phyloP scores from a whole-genome alignment of 2,888 invertebrate species.

The Macrophya alboannulata region DNA sequence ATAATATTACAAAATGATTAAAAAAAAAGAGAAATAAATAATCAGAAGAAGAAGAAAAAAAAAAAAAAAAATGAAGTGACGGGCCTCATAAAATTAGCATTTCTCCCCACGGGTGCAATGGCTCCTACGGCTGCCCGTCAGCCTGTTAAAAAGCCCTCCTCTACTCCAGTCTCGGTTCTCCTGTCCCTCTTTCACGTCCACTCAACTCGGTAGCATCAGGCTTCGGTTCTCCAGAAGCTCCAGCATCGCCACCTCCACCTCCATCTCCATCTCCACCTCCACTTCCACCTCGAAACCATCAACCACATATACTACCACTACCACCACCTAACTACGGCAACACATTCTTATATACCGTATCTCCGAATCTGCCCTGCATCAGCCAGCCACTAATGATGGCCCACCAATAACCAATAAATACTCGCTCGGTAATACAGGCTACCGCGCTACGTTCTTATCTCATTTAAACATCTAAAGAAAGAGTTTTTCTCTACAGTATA shows the following conservation, averaged over 20 bases:
- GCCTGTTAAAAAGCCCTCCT: slow-evolving; percentile 64
- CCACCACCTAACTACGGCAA: not conserved
- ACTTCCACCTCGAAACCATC: slow-evolving; percentile 1
- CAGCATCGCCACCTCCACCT: slow-evolving; percentile 37
- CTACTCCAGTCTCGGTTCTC: not conserved
- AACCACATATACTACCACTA: not conserved
- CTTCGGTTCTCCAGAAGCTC: slow-evolving; percentile 32
- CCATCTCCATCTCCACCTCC: not conserved
- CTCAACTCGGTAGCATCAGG: slow-evolving; percentile 54
- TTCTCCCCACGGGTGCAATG: slow-evolving; percentile 71
- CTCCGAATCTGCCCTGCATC: slow-evolving; percentile 72
- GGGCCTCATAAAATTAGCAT: slow-evolving; percentile 70
- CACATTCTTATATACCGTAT: slow-evolving; percentile 64
- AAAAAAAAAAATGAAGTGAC: slow-evolving; percentile 3
- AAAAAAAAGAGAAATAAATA: slow-evolving; percentile 57
- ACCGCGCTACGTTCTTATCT: slow-evolving; percentile 76
- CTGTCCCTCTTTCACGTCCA: slow-evolving; percentile 49
- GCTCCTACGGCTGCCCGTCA: slow-evolving; percentile 66
- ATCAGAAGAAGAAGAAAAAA: slow-evolving; percentile 10
- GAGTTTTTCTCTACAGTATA: slow-evolving; percentile 59
- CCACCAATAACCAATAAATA: slow-evolving; percentile 78
- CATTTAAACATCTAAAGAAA: slow-evolving; percentile 68
- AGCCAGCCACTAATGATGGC: slow-evolving; percentile 78
- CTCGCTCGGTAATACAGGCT: slow-evolving; percentile 75
- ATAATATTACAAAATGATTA: slow-evolving; percentile 24